A percentile compares a stretch with the other conserved stretches of the same genome.
Conservation (phyloP, 2,888 invertebrate genomes). For the Hipparchia semele region DNA sequence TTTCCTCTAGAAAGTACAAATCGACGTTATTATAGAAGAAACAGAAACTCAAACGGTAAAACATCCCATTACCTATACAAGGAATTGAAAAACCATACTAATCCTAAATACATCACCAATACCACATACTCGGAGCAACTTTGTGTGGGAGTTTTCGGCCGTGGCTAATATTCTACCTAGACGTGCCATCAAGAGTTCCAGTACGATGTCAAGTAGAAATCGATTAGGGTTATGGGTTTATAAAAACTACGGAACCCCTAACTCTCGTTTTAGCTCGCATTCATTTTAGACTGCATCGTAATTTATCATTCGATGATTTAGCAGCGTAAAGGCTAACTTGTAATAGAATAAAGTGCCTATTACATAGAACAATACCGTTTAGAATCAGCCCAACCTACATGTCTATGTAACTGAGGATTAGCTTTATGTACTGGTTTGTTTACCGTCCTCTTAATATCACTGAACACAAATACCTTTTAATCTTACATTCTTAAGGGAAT, state of each 20-base stretch:
- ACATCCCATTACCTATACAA: background rate
- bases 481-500: background rate
- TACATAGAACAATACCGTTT: no score
- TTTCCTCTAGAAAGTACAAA: slow-evolving; percentile 88
- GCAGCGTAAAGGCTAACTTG: no score
- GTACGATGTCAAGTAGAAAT: background rate
- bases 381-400: no score
- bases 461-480: background rate
- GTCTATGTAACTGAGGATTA: no score
- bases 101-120: background rate
- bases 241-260: no score
- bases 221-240: no score
- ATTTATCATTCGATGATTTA: no score
- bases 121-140: background rate
- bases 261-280: no score
- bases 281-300: no score
- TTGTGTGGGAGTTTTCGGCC: background rate
- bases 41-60: slow-evolving; percentile 75
- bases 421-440: no score
- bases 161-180: background rate
- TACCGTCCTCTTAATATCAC: background rate
- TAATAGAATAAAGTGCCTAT: no score
- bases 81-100: background rate
- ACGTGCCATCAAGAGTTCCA: background rate
- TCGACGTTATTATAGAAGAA: slow-evolving; percentile 77